Conservation (phyloP, 2,113 vertebrate genomes). For the Kryptolebias marmoratus region DNA sequence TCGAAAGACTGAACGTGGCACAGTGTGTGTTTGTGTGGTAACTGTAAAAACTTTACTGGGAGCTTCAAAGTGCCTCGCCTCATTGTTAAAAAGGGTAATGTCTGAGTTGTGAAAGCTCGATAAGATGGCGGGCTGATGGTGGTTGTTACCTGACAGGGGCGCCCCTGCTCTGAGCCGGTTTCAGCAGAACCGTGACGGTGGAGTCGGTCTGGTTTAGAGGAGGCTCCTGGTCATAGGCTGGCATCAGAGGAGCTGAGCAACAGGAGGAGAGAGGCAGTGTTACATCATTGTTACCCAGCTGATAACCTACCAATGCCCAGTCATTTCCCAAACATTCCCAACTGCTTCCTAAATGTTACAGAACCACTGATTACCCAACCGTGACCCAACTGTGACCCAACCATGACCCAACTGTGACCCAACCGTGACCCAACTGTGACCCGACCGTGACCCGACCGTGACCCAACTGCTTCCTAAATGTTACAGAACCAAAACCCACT, state of each 20-base stretch:
- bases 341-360: too few relatives aligned
- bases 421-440: too few relatives aligned
- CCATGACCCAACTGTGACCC: too few relatives aligned
- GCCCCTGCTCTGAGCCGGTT: slow-evolving; percentile 93
- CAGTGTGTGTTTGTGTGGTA: background rate
- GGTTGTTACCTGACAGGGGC: slow-evolving; percentile 93
- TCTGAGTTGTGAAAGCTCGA: slow-evolving; percentile 37
- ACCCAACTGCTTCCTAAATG: too few relatives aligned
- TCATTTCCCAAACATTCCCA: too few relatives aligned
- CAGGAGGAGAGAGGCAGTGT: background rate
- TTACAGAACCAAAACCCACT: too few relatives aligned
- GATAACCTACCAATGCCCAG: too few relatives aligned
- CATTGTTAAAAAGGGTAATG: slow-evolving; percentile 30
- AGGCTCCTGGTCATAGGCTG: slow-evolving; percentile 92
- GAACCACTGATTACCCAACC: too few relatives aligned
- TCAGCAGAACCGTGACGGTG: slow-evolving; percentile 92
- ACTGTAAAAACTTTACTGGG: background rate
- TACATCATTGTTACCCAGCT: too few relatives aligned
- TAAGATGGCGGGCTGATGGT: slow-evolving; percentile 38
- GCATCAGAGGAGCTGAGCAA: slow-evolving; percentile 92
- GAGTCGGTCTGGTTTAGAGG: slow-evolving; percentile 97
- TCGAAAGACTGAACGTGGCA: too few relatives aligned
- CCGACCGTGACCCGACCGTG: too few relatives aligned
- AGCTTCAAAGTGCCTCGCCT: slow-evolving; percentile 14
- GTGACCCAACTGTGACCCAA: too few relatives aligned